Base-by-base conservation (phyloP, 2,113 vertebrate species). In the Pteropus alecto region DNA sequence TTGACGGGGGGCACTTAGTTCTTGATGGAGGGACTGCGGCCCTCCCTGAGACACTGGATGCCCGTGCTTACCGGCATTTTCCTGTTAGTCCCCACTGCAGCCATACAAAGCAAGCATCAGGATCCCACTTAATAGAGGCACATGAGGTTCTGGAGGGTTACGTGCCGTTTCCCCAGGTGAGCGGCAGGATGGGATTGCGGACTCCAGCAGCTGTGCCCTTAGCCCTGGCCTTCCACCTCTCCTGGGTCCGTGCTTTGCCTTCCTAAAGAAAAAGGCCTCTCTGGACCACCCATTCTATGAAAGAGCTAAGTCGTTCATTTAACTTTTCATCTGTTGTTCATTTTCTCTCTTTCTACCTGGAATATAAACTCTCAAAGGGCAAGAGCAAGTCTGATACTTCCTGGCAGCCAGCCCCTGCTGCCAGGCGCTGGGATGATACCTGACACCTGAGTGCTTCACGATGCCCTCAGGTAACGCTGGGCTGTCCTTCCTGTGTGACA, bases 41-140 rank as follows among this genome's bases (percentile, higher is more conserved):
- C 41, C 0, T 61, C 67, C 6, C 2, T 1, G 4, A 38, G 70
- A 38, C n/a, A 12, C 22, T 11, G 0, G 7, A 6, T 0, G 30
- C 10, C n/a, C 0, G 2, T 7, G 43, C 26, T 51, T 74, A 28
- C 11, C 5, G 77, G 6, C 10, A 6, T 28, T 10, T 7, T 7
- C 21, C 35, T 19, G 5, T 67, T 35, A 33, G 51, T 4, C 41
- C 30, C 58, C n/a, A 2, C 11, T 0, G 12, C n/a, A 41, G n/a
- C 16, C 43, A n/a, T 7, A 2, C 0, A 7, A 38, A 56, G n/a
- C 30, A 28, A 35, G 12, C 41, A 6, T 13, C n/a, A 2, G 22
- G 10, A n/a, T 41, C 21, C 76, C 33, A 8, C 41, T 9, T 56
- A 9, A 63, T 7, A 61, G 85, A 51, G 65, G 84, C 38, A 11